A percentile compares a stretch with the other conserved stretches of the same genome.
These are phyloP conservation scores for Okapia johnstoni DNA, from an alignment of 2,113 vertebrate genomes.

Conservation along the genomic window DNA sequence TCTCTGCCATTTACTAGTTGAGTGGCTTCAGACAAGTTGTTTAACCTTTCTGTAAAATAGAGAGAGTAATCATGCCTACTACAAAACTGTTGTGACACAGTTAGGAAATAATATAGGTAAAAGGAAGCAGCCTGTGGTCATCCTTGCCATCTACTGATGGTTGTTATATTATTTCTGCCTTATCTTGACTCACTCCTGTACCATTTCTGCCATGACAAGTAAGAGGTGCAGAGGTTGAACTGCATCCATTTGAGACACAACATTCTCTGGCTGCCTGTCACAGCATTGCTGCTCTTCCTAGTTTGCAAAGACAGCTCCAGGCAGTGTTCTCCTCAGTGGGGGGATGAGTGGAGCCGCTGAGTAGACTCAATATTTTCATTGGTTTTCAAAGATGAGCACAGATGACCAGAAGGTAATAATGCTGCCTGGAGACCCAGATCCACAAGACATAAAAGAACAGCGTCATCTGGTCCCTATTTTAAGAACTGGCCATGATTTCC, in stretches of 20 bases:
- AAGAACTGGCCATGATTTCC: background rate
- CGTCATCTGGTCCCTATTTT: background rate
- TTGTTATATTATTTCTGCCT: background rate
- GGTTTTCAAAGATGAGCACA: background rate
- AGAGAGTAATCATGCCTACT: background rate
- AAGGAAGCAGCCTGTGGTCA: background rate
- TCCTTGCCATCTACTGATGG: background rate
- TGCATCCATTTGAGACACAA: rapidly evolving
- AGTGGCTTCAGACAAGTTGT: background rate
- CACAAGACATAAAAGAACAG: background rate
- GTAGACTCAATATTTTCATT: background rate
- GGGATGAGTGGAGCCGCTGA: background rate
- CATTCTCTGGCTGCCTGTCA: background rate
- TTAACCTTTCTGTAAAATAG: background rate
- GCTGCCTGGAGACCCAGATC: background rate
- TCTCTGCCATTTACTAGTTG: background rate
- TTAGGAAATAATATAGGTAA: rapidly evolving
- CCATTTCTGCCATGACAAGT: background rate
- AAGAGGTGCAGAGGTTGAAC: background rate
- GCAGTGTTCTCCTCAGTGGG: background rate
- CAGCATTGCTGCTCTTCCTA: rapidly evolving
- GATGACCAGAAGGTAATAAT: background rate
- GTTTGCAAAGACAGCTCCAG: background rate
- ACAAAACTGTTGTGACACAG: background rate
- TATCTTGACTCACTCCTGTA: background rate